Evolutionary conservation across 2,888 invertebrate genomes (phyloP).

Genomic region (Entomobrya proxima): DNA sequence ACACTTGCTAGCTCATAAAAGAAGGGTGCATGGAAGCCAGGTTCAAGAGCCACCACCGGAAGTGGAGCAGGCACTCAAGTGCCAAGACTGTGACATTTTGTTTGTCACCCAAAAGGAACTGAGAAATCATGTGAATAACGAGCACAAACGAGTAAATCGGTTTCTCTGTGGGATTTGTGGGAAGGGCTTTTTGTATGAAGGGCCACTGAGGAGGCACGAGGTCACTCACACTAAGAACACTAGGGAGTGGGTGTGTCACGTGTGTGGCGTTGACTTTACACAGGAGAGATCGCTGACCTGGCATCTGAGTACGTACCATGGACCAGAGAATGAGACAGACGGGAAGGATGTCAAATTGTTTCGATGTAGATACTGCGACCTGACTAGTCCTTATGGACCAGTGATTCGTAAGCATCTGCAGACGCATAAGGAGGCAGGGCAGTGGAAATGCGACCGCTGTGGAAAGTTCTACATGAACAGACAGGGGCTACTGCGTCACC

Average conservation of each 20-base stretch:
- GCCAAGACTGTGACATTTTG: too few species aligned
- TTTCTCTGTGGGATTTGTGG: conserved; percentile 26
- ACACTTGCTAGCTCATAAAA: too few species aligned
- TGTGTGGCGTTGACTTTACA: conserved; percentile 13
- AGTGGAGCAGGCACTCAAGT: too few species aligned
- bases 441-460: neutral
- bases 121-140: neutral
- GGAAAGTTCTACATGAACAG: neutral
- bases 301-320: neutral
- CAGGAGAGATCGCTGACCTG: neutral
- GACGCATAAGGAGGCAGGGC: conserved; percentile 4
- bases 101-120: too few species aligned
- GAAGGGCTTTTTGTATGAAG: neutral
- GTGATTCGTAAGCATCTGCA: neutral
- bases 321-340: neutral
- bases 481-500: neutral
- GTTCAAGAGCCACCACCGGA: too few species aligned
- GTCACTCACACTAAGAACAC: neutral
- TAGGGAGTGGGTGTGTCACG: neutral
- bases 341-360: neutral
- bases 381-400: neutral
- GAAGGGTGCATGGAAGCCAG: too few species aligned
- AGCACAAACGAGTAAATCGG: neutral
- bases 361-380: conserved; percentile 3
- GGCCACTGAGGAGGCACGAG: neutral